Evolutionary conservation across 2,888 invertebrate species (phyloP), one percentile per base, ranked within the genome.

Genomic region (Magallana nippona): DNA sequence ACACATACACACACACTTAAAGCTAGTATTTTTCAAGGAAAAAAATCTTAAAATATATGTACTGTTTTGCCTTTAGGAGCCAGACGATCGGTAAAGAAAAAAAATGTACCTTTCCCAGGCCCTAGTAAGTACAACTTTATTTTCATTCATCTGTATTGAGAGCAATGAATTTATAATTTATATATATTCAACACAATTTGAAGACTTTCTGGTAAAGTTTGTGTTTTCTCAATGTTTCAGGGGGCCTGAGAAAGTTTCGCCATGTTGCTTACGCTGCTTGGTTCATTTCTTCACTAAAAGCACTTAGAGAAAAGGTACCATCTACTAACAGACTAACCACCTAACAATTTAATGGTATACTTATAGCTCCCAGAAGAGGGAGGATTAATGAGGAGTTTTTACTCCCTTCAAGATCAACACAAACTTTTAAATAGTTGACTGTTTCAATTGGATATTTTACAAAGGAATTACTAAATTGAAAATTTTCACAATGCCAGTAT

Each of bases 251-350:
- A 78, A 90, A 89, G 82, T 88, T 92, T 32, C 89, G 92, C 15
- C 90, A 90, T 62, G 85, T 89, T 80, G 89, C 89, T 83, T 89
- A 88, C 82, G 90, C 89, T 78, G 89, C 89, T 78, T 90, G 88
- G 89, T 92, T 92, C 88, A 90, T 91, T 81, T 89, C 90, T 82
- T 82, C 85, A 60, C 90, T 92, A 63, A 91, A 86, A 89, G 82
- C 87, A 81, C 86, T 85, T 71, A 86, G 87, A 60, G 88, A 87
- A 82, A 90, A 91, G 92, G 91, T 92, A 91, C 87, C 27, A 27
- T 27, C 27, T 83, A 89, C 88, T 90, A 89, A 89, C 87, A 82
- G 80, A 27, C 13, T 71, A 71, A 22, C 27, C 27, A 44, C 32
- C 27, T 71, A 71, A 22, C 13, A 71, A 11, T 2, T 3, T 13